Evolutionary conservation across 2,888 invertebrate genomes (phyloP).

Genomic region (Leucophenga montana): DNA sequence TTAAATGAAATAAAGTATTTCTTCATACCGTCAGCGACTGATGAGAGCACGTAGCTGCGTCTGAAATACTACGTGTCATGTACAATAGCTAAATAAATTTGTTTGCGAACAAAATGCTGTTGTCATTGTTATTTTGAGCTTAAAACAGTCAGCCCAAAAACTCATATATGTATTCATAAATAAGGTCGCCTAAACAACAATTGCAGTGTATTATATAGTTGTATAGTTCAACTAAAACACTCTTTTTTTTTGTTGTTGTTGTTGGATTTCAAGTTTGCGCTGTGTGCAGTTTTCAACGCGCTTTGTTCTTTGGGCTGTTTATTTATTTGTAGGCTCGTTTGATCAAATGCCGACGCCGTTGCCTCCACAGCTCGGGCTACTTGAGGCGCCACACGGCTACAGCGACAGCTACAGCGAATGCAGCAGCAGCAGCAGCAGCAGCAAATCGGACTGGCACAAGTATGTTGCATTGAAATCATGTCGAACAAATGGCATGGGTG

Average conservation of each 20-base stretch:
- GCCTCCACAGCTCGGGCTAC: slow-evolving; percentile 16
- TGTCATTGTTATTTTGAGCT: no score
- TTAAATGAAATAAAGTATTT: no score
- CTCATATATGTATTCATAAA: no score
- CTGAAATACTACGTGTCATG: no score
- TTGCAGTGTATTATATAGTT: no score
- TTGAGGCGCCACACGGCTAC: slow-evolving; percentile 25
- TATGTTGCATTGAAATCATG: slow-evolving; percentile 27
- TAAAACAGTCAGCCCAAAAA: no score
- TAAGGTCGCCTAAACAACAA: no score
- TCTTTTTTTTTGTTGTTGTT: neutral
- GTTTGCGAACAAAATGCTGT: no score
- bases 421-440: neutral
- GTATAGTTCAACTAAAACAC: no score
- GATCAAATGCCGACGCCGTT: slow-evolving; percentile 15
- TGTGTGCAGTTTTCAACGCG: slow-evolving; percentile 23
- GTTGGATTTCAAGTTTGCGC: neutral
- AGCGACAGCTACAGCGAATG: slow-evolving; percentile 20
- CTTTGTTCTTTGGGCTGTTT: slow-evolving; percentile 15
- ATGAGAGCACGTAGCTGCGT: no score
- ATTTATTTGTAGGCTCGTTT: slow-evolving; percentile 22
- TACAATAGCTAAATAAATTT: no score
- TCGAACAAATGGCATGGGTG: slow-evolving; percentile 26
- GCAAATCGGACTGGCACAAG: slow-evolving; percentile 9
- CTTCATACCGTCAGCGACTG: no score